These are phyloP conservation scores for Eurytemora carolleeae DNA, from an alignment of 1,140 invertebrate species.

Conservation along the genomic window DNA sequence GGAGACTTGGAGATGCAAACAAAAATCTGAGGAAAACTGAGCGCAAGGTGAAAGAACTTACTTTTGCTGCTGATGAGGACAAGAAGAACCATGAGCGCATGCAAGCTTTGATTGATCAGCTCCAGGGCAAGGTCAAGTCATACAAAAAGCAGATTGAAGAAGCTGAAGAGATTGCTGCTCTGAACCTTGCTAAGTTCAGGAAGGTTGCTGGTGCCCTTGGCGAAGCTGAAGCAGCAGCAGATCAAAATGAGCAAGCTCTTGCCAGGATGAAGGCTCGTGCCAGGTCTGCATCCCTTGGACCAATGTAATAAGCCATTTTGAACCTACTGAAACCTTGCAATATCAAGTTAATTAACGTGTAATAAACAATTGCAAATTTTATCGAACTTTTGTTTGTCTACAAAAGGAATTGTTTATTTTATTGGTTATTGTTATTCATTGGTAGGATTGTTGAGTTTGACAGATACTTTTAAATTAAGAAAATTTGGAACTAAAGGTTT, in stretches of 20 bases:
- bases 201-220: constrained; percentile 35
- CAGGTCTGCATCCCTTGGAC: constrained; percentile 11
- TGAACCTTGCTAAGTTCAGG: constrained; percentile 38
- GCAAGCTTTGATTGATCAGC: constrained; percentile 37
- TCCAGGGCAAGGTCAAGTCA: constrained; percentile 39
- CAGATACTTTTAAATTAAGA: no score
- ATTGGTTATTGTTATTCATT: no score
- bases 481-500: no score
- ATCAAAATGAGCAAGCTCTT: constrained; percentile 31
- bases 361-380: no score
- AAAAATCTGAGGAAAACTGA: constrained; percentile 88
- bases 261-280: constrained; percentile 32
- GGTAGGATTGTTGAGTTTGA: no score
- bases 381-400: no score
- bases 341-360: no score
- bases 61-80: constrained; percentile 33
- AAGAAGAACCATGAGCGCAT: constrained; percentile 32
- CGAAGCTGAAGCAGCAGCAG: constrained; percentile 34
- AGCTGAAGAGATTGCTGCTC: constrained; percentile 37
- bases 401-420: no score
- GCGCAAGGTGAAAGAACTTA: constrained; percentile 74
- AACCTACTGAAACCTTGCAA: no score
- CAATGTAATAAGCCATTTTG: no score
- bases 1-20: constrained; percentile 86
- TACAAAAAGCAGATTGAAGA: constrained; percentile 41